Evolutionary conservation across 2,797 vertebrate species (phyloP).

Genomic region (Phrynocephalus forsythii): DNA sequence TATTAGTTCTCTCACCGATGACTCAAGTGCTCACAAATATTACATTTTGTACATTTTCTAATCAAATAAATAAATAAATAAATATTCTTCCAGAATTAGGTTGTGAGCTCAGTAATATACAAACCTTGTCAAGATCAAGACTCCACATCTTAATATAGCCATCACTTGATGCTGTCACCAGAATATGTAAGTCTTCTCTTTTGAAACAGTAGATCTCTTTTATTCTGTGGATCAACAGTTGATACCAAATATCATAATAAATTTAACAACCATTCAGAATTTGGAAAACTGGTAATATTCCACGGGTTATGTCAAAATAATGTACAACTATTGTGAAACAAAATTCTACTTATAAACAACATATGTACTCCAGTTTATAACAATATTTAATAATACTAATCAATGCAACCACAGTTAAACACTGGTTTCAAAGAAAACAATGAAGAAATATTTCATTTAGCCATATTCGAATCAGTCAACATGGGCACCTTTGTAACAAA

Average conservation of each 20-base stretch:
- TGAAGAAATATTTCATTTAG: background rate
- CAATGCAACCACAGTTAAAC: background rate
- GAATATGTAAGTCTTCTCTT: slow-evolving; percentile 80
- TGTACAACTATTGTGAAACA: background rate
- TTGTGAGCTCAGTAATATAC: slow-evolving; percentile 43
- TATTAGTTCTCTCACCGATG: no score
- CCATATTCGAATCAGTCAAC: background rate
- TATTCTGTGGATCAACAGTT: slow-evolving; percentile 80
- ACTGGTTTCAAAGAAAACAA: background rate
- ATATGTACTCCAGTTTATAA: background rate
- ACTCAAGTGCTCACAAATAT: no score
- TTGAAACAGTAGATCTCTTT: slow-evolving; percentile 89
- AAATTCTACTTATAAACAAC: background rate
- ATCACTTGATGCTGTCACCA: slow-evolving; percentile 95
- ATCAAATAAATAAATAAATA: background rate
- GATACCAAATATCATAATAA: slow-evolving; percentile 36
- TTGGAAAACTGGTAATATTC: background rate
- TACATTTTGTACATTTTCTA: no score
- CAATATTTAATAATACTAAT: background rate
- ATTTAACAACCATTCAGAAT: slow-evolving; percentile 20
- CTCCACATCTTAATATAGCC: slow-evolving; percentile 97
- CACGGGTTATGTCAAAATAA: background rate
- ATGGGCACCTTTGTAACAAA: background rate
- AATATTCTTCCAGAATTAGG: slow-evolving; percentile 8
- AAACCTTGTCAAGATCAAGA: slow-evolving; percentile 84